These are phyloP conservation scores for Eurosta solidaginis DNA, from an alignment of 1,140 invertebrate species.

Conservation along the genomic window DNA sequence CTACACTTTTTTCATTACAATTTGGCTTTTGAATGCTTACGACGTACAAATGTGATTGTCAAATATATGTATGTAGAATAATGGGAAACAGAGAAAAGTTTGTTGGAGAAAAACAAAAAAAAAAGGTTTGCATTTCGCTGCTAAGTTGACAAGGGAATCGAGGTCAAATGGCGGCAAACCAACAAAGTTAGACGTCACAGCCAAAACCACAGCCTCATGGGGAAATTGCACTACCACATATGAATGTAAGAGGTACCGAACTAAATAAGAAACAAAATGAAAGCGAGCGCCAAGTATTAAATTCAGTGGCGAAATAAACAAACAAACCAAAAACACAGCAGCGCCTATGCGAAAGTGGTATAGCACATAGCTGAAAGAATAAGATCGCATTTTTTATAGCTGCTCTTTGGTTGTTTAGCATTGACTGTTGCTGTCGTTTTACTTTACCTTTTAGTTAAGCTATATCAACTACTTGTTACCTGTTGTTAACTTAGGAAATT, in stretches of 20 bases:
- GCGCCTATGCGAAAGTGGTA: no score
- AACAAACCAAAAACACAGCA: no score
- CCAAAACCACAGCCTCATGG: slow-evolving; percentile 7
- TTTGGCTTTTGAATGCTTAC: neutral
- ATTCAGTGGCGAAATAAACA: neutral
- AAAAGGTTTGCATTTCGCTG: neutral
- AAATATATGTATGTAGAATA: no score
- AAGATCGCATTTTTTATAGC: neutral
- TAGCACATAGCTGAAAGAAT: neutral
- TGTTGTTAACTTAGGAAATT: neutral
- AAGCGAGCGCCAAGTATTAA: neutral
- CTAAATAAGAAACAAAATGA: neutral
- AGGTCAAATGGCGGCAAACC: slow-evolving; percentile 21
- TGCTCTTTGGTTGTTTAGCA: neutral
- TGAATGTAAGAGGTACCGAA: neutral
- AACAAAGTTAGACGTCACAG: slow-evolving; percentile 22
- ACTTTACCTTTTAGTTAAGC: neutral
- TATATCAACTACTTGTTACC: neutral
- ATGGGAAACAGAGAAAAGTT: neutral
- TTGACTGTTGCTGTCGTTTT: neutral
- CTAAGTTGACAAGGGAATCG: slow-evolving; percentile 14
- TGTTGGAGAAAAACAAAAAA: neutral
- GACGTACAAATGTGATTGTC: neutral
- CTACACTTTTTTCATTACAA: neutral
- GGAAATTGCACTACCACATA: neutral